These are phyloP conservation scores for Mus spicilegus DNA, from an alignment of 2,113 vertebrate species.

Conservation along the genomic window DNA sequence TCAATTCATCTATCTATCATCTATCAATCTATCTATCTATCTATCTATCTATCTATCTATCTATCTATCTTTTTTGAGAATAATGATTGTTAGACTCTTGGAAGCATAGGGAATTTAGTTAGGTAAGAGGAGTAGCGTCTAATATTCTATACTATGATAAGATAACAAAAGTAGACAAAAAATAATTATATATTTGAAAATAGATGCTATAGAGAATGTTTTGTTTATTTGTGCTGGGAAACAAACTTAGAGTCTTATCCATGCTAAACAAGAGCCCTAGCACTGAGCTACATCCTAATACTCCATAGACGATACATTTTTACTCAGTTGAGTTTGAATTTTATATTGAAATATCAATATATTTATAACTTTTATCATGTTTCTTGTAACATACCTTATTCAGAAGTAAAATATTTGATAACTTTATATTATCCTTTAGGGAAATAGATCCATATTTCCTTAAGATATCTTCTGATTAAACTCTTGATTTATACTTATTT, in stretches of 20 bases:
- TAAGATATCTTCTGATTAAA: not conserved
- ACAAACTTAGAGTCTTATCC: not conserved
- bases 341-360: not conserved
- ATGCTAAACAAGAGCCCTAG: not conserved
- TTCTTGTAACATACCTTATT: not conserved
- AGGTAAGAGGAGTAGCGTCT: not conserved
- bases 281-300: not conserved
- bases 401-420: slow-evolving; percentile 39
- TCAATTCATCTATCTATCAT: not conserved
- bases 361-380: not conserved
- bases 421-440: slow-evolving; percentile 5
- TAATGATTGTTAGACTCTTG: not conserved
- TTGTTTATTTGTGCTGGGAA: not conserved
- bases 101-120: not conserved
- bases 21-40: not conserved
- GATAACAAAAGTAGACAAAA: not conserved
- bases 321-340: slow-evolving; percentile 10
- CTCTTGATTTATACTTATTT: not conserved
- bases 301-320: not conserved
- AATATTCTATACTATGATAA: not conserved
- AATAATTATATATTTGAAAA: not conserved
- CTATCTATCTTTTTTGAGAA: not conserved
- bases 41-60: not conserved
- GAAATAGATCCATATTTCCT: not conserved
- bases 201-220: not conserved